Conservation (phyloP, 2,888 invertebrate species). For the Bellardia bayeri region DNA sequence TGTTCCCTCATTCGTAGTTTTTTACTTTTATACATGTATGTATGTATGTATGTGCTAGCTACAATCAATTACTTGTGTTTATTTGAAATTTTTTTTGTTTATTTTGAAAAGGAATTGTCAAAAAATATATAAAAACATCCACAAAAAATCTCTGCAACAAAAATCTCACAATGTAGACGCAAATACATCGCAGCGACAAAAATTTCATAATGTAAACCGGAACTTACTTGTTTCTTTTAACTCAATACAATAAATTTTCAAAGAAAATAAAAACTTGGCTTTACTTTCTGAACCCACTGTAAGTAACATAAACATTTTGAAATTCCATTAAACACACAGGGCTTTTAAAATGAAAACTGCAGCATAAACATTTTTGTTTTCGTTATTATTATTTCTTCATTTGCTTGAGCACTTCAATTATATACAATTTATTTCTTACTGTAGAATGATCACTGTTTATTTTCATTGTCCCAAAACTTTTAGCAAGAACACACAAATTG, state of each 20-base stretch:
- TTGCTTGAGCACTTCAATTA: constrained; percentile 26
- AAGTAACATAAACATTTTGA: background rate
- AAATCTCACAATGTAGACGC: no score
- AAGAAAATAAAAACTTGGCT: background rate
- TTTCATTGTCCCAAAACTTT: constrained; percentile 35
- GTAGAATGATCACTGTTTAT: constrained; percentile 42
- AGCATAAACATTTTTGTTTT: constrained; percentile 35
- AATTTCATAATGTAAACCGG: no score
- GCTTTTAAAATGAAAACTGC: constrained; percentile 30
- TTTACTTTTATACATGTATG: no score
- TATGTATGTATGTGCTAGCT: no score
- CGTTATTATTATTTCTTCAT: constrained; percentile 19
- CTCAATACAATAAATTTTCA: background rate
- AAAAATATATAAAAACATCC: no score
- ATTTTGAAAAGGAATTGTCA: no score
- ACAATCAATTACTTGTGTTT: no score
- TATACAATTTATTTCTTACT: constrained; percentile 44
- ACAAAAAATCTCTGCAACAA: no score
- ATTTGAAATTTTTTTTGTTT: no score
- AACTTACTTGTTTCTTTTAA: no score
- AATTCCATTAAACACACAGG: background rate
- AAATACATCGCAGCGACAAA: no score
- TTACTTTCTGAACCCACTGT: constrained; percentile 1
- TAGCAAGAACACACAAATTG: constrained; percentile 34
- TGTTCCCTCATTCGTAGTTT: no score